A percentile compares a stretch with the other conserved stretches of the same genome.
Conservation (phyloP, 2,888 invertebrate genomes). For the Diaprepes abbreviatus region DNA sequence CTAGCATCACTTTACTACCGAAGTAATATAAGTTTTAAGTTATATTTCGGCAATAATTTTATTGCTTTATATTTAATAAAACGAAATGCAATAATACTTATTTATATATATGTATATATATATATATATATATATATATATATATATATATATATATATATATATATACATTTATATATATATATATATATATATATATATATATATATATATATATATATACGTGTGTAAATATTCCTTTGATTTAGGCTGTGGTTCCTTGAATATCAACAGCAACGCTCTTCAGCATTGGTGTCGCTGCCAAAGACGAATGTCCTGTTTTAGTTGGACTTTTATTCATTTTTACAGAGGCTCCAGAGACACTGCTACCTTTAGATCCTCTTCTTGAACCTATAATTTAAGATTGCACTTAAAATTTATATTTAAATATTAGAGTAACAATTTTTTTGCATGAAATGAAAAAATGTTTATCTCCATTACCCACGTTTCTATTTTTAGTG, state of each 20-base stretch:
- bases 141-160: too few species aligned
- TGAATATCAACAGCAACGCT: conserved; percentile 83
- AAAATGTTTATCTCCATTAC: too few species aligned
- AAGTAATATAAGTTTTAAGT: conserved; percentile 54
- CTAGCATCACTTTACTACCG: conserved; percentile 65
- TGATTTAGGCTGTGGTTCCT: conserved; percentile 70
- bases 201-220: too few species aligned
- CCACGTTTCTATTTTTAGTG: too few species aligned
- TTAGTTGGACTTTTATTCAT: conserved; percentile 71
- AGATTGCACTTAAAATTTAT: background rate
- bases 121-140: too few species aligned
- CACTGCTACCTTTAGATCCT: conserved; percentile 82
- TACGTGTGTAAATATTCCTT: conserved; percentile 49
- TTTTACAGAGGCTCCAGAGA: conserved; percentile 78
- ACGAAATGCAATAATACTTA: conserved; percentile 11
- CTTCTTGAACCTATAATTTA: conserved; percentile 74
- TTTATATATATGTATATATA: too few species aligned
- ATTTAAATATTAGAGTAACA: too few species aligned
- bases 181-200: too few species aligned
- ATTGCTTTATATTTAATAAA: conserved; percentile 35
- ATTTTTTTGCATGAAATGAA: too few species aligned
- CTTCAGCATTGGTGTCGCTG: conserved; percentile 70
- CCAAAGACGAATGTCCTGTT: conserved; percentile 58
- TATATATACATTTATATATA: too few species aligned
- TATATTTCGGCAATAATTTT: conserved; percentile 31